Conservation (phyloP, 2,797 vertebrate genomes). For the Chiroxiphia lanceolata region DNA sequence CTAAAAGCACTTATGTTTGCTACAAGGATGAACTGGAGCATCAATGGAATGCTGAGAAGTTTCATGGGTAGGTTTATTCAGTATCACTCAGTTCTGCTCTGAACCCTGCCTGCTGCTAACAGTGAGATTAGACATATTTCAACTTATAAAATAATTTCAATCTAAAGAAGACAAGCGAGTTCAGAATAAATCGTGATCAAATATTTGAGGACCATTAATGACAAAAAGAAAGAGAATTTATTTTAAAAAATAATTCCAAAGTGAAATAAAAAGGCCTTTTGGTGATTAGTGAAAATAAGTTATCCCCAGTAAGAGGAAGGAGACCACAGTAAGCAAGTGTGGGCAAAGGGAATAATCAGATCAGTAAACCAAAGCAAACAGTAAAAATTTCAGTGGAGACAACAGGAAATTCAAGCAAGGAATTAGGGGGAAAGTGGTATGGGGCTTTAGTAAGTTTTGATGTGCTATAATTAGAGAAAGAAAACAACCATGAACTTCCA, state of each 20-base stretch:
- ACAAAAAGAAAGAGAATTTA: not conserved
- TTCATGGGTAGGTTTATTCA: not conserved
- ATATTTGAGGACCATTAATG: not conserved
- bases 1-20: not conserved
- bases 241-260: not conserved
- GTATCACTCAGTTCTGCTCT: not conserved
- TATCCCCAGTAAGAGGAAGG: not conserved
- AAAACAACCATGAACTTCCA: not conserved
- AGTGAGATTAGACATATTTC: not conserved
- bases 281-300: not conserved
- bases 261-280: not conserved
- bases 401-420: not conserved
- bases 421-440: not conserved
- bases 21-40: not conserved
- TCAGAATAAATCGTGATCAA: not conserved
- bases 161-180: not conserved
- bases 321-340: not conserved
- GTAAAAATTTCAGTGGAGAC: not conserved
- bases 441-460: not conserved
- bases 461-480: not conserved
- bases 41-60: not conserved
- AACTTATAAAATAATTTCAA: not conserved
- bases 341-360: not conserved
- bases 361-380: not conserved
- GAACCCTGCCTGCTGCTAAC: not conserved